Conservation (phyloP, 2,888 invertebrate genomes). For the Parnassius apollo region DNA sequence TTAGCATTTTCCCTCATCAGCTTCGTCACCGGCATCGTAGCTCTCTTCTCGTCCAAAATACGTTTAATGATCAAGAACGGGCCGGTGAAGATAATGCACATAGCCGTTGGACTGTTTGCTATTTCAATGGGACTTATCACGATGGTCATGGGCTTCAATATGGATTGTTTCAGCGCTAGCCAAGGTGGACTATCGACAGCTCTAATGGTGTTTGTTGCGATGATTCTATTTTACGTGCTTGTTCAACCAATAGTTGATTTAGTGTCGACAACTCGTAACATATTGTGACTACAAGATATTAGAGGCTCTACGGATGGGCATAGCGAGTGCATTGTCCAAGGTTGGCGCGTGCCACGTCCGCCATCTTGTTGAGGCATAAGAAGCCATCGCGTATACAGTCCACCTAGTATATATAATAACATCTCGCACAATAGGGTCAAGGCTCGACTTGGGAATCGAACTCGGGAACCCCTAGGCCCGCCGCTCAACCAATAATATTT, state of each 20-base stretch:
- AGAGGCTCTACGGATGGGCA: slow-evolving; percentile 52
- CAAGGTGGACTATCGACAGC: slow-evolving; percentile 57
- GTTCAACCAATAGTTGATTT: slow-evolving; percentile 65
- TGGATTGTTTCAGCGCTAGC: slow-evolving; percentile 53
- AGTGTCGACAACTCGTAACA: slow-evolving; percentile 54
- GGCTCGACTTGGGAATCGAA: too few species aligned
- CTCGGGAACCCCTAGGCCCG: too few species aligned
- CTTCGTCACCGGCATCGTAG: slow-evolving; percentile 70
- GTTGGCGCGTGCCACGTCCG: too few species aligned
- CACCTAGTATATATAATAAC: too few species aligned
- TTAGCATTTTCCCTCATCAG: slow-evolving; percentile 68
- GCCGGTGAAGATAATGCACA: slow-evolving; percentile 73
- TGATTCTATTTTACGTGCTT: slow-evolving; percentile 56
- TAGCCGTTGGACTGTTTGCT: slow-evolving; percentile 74
- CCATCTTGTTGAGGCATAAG: too few species aligned
- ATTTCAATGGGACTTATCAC: slow-evolving; percentile 76
- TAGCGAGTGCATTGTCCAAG: slow-evolving; percentile 34
- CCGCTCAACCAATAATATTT: too few species aligned
- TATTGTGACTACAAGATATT: slow-evolving; percentile 58
- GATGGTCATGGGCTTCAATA: slow-evolving; percentile 66
- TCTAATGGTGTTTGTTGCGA: slow-evolving; percentile 57
- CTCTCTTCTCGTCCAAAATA: slow-evolving; percentile 75
- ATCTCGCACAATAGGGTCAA: too few species aligned
- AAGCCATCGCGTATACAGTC: too few species aligned
- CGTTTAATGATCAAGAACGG: slow-evolving; percentile 71